phyloP scores from a whole-genome alignment of 2,888 invertebrate species.

The Aleiodes leptofemur region DNA sequence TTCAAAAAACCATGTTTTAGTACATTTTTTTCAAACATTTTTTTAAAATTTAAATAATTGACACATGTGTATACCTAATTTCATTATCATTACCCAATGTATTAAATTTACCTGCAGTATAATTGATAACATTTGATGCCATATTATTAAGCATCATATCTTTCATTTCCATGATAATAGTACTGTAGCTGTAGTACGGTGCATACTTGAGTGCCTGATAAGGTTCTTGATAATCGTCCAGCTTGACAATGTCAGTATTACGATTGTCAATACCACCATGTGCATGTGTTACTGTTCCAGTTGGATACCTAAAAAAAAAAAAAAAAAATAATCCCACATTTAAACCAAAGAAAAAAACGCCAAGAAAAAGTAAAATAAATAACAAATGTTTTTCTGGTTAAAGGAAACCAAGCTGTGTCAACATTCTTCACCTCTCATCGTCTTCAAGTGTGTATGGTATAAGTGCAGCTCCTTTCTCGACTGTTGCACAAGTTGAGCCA shows the following conservation, averaged over 20 bases:
- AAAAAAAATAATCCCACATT: constrained; percentile 12
- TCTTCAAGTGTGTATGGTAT: constrained; percentile 74
- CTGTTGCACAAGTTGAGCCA: constrained; percentile 74
- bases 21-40: too few relatives aligned
- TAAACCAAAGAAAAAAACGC: constrained; percentile 23
- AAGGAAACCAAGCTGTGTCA: constrained; percentile 16
- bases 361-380: constrained; percentile 5
- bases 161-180: constrained; percentile 86
- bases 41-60: too few relatives aligned
- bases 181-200: constrained; percentile 86
- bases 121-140: constrained; percentile 65
- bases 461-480: constrained; percentile 74
- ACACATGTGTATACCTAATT: too few relatives aligned
- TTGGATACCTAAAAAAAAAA: constrained; percentile 62
- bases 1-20: too few relatives aligned
- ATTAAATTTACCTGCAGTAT: constrained; percentile 63
- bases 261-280: constrained; percentile 78
- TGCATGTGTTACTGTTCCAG: constrained; percentile 68
- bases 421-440: constrained; percentile 69
- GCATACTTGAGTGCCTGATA: constrained; percentile 86
- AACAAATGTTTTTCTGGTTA: constrained; percentile 4
- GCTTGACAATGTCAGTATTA: constrained; percentile 80
- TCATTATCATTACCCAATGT: not conserved
- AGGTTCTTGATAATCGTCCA: constrained; percentile 88
- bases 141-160: constrained; percentile 79